Conservation (phyloP, 2,888 invertebrate genomes). For the Cataglyphis cursor region DNA sequence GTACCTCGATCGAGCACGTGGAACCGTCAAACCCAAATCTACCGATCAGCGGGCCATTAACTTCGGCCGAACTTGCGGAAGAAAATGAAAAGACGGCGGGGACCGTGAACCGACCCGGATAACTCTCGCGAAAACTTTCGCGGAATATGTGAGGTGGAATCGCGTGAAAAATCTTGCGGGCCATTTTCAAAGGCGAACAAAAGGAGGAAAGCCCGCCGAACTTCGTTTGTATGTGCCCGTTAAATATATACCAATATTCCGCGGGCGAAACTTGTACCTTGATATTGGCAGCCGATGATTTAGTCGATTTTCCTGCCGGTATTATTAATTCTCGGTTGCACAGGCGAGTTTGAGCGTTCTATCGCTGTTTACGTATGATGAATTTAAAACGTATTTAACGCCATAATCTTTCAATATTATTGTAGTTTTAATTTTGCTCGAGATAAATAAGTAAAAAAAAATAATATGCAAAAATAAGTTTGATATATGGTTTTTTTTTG, state of each 20-base stretch:
- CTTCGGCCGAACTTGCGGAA: constrained; percentile 59
- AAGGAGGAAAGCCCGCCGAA: constrained; percentile 54
- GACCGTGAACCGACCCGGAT: constrained; percentile 64
- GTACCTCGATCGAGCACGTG: constrained; percentile 61
- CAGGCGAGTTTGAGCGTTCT: constrained; percentile 28
- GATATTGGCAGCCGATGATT: constrained; percentile 72
- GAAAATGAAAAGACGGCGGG: constrained; percentile 63
- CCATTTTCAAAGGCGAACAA: constrained; percentile 72
- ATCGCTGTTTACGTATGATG: constrained; percentile 35
- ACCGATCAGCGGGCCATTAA: constrained; percentile 64
- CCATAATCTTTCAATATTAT: background rate
- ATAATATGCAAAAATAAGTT: background rate
- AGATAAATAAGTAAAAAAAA: background rate
- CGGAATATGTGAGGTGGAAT: constrained; percentile 74
- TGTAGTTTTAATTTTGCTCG: background rate
- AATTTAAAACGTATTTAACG: constrained; percentile 41
- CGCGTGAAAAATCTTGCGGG: constrained; percentile 75
- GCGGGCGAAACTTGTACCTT: constrained; percentile 67
- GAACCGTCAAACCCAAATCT: constrained; percentile 67
- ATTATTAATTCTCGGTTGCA: constrained; percentile 48
- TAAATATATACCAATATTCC: constrained; percentile 71
- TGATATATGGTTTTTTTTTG: background rate
- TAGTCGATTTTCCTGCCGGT: constrained; percentile 60
- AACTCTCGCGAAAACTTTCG: constrained; percentile 72
- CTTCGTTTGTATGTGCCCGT: constrained; percentile 59